Evolutionary conservation across 2,888 invertebrate species (phyloP).

Genomic region (Chrysina gloriosa): DNA sequence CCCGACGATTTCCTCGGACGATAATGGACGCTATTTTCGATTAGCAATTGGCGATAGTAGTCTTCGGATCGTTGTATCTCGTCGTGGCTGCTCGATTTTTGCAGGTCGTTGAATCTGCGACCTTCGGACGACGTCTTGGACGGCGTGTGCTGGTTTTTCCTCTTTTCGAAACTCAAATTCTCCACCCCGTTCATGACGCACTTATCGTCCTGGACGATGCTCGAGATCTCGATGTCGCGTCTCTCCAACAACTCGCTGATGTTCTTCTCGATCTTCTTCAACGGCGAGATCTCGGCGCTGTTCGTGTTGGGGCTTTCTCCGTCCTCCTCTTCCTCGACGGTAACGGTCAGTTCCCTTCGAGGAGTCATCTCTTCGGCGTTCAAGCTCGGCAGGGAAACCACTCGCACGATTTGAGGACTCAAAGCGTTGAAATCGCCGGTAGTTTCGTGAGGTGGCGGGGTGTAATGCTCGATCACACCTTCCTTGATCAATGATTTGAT

Average conservation of each 20-base stretch:
- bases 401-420: slow-evolving; percentile 74
- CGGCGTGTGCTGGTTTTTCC: slow-evolving; percentile 52
- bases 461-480: slow-evolving; percentile 72
- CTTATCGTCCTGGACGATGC: slow-evolving; percentile 56
- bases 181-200: slow-evolving; percentile 64
- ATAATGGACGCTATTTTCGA: slow-evolving; percentile 66
- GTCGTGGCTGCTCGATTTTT: slow-evolving; percentile 73
- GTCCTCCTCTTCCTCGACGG: slow-evolving; percentile 80
- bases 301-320: slow-evolving; percentile 73
- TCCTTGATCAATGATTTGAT: slow-evolving; percentile 80
- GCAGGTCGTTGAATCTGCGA: slow-evolving; percentile 69
- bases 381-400: slow-evolving; percentile 76
- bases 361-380: slow-evolving; percentile 71
- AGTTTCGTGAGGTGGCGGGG: slow-evolving; percentile 69
- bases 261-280: slow-evolving; percentile 78
- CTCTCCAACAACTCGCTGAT: slow-evolving; percentile 75
- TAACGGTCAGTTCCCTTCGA: slow-evolving; percentile 75
- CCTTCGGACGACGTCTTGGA: slow-evolving; percentile 56
- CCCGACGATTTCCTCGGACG: slow-evolving; percentile 68
- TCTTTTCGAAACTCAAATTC: slow-evolving; percentile 64
- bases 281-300: slow-evolving; percentile 74
- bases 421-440: slow-evolving; percentile 73
- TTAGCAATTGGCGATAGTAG: slow-evolving; percentile 54
- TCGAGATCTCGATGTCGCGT: slow-evolving; percentile 60
- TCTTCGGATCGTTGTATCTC: slow-evolving; percentile 68